Base-by-base conservation (phyloP, 2,797 vertebrate species). In the Enteromius argenteus region DNA sequence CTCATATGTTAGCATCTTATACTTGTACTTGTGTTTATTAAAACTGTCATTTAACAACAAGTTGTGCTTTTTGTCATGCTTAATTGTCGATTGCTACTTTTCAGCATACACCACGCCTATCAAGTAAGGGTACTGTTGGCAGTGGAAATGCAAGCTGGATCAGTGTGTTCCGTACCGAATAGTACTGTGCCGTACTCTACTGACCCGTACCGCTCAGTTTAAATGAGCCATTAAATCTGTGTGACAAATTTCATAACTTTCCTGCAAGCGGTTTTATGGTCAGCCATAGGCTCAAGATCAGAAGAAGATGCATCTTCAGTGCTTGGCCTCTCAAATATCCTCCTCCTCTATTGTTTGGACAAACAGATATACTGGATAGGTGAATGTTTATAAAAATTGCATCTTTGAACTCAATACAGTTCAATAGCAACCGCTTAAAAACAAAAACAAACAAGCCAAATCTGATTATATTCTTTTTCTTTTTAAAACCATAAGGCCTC, bases 371-470 rank as follows among this genome's bases (percentile, higher is more conserved):
- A n/a, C 72, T n/a, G 5, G 17, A 75, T 56, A 14, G 17, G 5
- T 0, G 19, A 75, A 23, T 75, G 51, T 56, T 58, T 56, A 9
- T 0, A 58, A 75, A 58, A 75, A 58, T 39, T 7, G 21, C 19
- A 23, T 58, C 35, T 75, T 39, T 56, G 32, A 42, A 35, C 14
- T 60, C 37, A 60, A 11, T 60, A 27, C 35, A 67, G 42, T 35
- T 79, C 6, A 67, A 23, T 23, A 67, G 7, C 10, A 79, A n/a
- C 17, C 5, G 84, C 79, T 80, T 90, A 85, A 88, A 89, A 90
- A 89, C 42, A 87, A 64, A 60, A 30, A 17, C 1, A 35, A 13
- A 32, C 2, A 60, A 56, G 56, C 42, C n/a, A 86, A 85, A 90
- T 82, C 7, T 13, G 32, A 73, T 73, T 51, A 10, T 37, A 79